phyloP scores from a whole-genome alignment of 2,113 vertebrate genomes.

The Sisor rabdophorus region DNA sequence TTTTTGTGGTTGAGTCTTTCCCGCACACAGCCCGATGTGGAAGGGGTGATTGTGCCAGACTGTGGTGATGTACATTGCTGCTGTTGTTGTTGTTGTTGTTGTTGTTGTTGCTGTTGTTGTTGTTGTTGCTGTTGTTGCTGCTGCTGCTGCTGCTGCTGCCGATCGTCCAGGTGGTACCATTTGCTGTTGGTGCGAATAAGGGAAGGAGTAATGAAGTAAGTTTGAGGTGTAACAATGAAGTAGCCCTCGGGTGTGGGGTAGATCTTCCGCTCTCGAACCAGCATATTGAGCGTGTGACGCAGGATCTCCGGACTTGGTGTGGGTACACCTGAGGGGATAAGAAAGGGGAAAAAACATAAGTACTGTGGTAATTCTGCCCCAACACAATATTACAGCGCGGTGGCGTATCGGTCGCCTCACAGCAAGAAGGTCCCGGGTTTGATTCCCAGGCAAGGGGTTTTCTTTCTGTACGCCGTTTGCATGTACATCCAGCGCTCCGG shows the following conservation, averaged over 20 bases:
- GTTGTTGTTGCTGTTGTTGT: constrained; percentile 82
- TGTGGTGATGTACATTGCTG: constrained; percentile 91
- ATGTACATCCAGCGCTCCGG: too few relatives aligned
- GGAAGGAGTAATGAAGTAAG: constrained; percentile 96
- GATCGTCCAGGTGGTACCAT: constrained; percentile 98
- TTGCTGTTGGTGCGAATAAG: constrained; percentile 97
- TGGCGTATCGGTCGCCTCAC: too few relatives aligned
- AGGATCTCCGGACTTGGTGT: constrained; percentile 95
- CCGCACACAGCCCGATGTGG: constrained; percentile 85
- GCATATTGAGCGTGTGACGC: constrained; percentile 89
- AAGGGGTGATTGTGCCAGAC: constrained; percentile 88
- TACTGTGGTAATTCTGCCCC: not conserved
- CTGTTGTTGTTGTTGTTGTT: constrained; percentile 69
- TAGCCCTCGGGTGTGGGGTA: constrained; percentile 95
- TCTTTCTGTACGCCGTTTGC: too few relatives aligned
- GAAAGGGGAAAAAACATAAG: not conserved
- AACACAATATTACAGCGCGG: too few relatives aligned
- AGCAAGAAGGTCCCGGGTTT: too few relatives aligned
- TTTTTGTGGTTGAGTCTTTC: constrained; percentile 88
- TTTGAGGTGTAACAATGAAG: constrained; percentile 97
- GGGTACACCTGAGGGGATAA: constrained; percentile 79
- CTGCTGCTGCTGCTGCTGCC: constrained; percentile 70
- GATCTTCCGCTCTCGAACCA: constrained; percentile 96
- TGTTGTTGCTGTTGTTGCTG: constrained; percentile 51
- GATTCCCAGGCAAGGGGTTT: too few relatives aligned